Percentiles rank a stretch among this genome's conserved stretches.
Evolutionary conservation across 2,797 vertebrate species (phyloP).

Genomic region (Bovichtus variegatus): DNA sequence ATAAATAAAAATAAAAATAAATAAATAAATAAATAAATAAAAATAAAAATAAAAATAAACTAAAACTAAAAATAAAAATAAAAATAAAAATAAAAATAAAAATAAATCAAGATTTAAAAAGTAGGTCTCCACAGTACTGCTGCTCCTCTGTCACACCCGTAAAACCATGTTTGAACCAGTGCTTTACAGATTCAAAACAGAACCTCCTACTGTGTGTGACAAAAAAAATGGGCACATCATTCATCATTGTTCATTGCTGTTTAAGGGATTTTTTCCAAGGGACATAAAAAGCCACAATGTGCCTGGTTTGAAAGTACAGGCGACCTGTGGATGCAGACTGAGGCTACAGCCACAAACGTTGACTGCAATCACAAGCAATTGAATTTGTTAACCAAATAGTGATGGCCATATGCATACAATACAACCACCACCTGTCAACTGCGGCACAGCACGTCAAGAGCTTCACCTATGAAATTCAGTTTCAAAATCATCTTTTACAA

Average conservation of each 20-base stretch:
- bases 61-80: slow-evolving; percentile 33
- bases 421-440: slow-evolving; percentile 27
- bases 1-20: too few species aligned
- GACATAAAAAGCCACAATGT: slow-evolving; percentile 9
- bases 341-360: slow-evolving; percentile 38
- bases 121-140: slow-evolving; percentile 8
- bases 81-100: slow-evolving; percentile 29
- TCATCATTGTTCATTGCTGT: not conserved
- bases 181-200: slow-evolving; percentile 40
- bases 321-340: slow-evolving; percentile 29
- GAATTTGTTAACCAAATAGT: slow-evolving; percentile 74
- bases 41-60: too few species aligned
- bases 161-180: slow-evolving; percentile 26
- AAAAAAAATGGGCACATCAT: not conserved
- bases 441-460: slow-evolving; percentile 34
- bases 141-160: slow-evolving; percentile 7
- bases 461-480: slow-evolving; percentile 41
- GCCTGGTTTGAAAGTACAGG: slow-evolving; percentile 34
- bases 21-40: slow-evolving; percentile 44
- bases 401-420: slow-evolving; percentile 27
- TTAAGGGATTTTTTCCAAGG: not conserved
- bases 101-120: slow-evolving; percentile 38
- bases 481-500: slow-evolving; percentile 70
- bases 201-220: not conserved
- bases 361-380: slow-evolving; percentile 57